phyloP scores from a whole-genome alignment of 2,797 vertebrate species.

The Semaprochilodus insignis region DNA sequence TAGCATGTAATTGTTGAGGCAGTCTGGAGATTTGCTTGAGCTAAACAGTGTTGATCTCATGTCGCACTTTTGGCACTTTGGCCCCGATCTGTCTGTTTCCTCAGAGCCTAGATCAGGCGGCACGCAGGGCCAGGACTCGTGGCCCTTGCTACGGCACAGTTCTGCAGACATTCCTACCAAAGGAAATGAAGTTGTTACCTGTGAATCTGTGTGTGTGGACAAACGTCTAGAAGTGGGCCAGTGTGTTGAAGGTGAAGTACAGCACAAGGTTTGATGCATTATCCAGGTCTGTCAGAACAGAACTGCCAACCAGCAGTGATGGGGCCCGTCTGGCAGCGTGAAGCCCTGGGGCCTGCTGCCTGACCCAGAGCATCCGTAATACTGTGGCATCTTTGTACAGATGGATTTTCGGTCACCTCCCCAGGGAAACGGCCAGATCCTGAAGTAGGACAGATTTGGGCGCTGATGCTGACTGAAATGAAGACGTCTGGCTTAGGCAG shows the following conservation, averaged over 20 bases:
- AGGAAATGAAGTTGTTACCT: background rate
- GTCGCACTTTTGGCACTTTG: conserved; percentile 1
- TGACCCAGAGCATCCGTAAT: conserved; percentile 59
- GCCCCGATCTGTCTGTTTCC: conserved; percentile 11
- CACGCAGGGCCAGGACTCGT: background rate
- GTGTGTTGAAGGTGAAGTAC: conserved; percentile 2
- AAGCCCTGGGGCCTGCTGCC: conserved; percentile 60
- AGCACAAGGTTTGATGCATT: conserved; percentile 32
- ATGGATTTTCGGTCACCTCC: conserved; percentile 21
- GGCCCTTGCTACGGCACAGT: background rate
- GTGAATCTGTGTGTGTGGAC: background rate
- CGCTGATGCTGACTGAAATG: conserved; percentile 50
- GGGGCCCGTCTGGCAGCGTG: conserved; percentile 61
- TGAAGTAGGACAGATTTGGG: conserved; percentile 47
- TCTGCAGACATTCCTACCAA: background rate
- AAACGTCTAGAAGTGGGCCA: background rate
- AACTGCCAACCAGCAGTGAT: conserved; percentile 49
- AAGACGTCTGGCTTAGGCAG: conserved; percentile 48
- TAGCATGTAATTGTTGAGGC: background rate
- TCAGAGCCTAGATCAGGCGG: background rate
- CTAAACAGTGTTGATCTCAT: background rate
- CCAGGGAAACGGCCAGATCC: conserved; percentile 28
- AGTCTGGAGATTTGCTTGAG: conserved; percentile 32
- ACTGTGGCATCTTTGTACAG: conserved; percentile 52
- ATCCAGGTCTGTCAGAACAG: conserved; percentile 18